Conservation (phyloP, 2,888 invertebrate species). For the Polydrusus pterygomalis region DNA sequence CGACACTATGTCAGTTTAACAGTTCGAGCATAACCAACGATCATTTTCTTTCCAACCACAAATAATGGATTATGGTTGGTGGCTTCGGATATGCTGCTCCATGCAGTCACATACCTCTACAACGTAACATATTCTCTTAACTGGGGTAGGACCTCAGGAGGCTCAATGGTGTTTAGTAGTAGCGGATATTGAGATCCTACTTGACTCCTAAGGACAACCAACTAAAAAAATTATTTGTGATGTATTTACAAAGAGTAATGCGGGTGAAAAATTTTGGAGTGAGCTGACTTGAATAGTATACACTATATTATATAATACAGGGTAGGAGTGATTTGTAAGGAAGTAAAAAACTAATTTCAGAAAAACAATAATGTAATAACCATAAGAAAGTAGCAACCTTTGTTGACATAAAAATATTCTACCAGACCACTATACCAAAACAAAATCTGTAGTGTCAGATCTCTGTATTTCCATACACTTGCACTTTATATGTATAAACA, state of each 20-base stretch:
- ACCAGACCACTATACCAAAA: no score
- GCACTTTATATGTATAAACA: no score
- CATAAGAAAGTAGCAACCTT: no score
- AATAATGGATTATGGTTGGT: neutral
- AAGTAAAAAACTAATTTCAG: no score
- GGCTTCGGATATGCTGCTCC: neutral
- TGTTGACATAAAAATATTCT: no score
- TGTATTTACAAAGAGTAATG: neutral
- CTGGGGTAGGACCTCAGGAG: constrained; percentile 77
- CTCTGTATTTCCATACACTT: no score
- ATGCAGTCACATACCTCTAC: constrained; percentile 60
- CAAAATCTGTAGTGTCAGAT: no score
- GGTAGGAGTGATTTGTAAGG: no score
- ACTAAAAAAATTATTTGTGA: constrained; percentile 71
- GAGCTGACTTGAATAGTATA: no score
- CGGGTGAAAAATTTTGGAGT: no score
- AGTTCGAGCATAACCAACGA: neutral
- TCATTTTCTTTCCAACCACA: neutral
- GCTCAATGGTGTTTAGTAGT: constrained; percentile 82
- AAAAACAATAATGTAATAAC: no score
- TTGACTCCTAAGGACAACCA: constrained; percentile 81
- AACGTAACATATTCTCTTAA: constrained; percentile 75
- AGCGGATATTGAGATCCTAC: constrained; percentile 86
- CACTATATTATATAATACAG: no score
- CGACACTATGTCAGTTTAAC: neutral